phyloP scores from a whole-genome alignment of 2,113 vertebrate genomes.

The Pycnonotus jocosus region DNA sequence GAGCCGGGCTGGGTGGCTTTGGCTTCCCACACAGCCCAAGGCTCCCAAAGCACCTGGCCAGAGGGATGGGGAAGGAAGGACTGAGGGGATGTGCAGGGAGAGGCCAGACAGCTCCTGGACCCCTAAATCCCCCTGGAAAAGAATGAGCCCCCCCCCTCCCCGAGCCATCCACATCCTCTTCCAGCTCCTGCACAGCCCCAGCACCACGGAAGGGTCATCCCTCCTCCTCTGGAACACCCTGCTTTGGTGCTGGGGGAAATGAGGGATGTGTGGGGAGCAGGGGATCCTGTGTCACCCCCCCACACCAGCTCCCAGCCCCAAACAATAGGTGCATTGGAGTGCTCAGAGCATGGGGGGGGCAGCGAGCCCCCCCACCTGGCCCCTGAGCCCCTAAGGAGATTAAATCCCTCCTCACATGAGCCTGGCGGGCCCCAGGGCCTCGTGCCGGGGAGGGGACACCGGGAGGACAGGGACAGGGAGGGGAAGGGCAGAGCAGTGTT shows the following conservation, averaged over 20 bases:
- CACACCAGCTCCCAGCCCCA: not conserved
- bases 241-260: not conserved
- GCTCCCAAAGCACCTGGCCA: not conserved
- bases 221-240: not conserved
- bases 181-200: not conserved
- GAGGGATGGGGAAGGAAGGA: not conserved
- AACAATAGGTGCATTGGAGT: not conserved
- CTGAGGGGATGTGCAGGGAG: not conserved
- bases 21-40: not conserved
- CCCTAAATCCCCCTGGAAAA: not conserved
- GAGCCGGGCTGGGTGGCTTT: not conserved
- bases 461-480: not conserved
- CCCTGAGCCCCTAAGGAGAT: constrained; percentile 37
- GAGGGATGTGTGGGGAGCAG: not conserved
- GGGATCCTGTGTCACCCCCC: accelerated
- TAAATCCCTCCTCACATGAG: constrained; percentile 33
- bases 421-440: accelerated
- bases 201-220: not conserved
- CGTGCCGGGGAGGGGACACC: accelerated
- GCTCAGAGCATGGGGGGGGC: accelerated
- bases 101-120: not conserved
- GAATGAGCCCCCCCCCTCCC: not conserved
- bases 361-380: not conserved
- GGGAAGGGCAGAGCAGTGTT: not conserved
- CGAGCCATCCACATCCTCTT: not conserved